Conservation (phyloP, 2,113 vertebrate species). For the Pyxicephalus adspersus region DNA sequence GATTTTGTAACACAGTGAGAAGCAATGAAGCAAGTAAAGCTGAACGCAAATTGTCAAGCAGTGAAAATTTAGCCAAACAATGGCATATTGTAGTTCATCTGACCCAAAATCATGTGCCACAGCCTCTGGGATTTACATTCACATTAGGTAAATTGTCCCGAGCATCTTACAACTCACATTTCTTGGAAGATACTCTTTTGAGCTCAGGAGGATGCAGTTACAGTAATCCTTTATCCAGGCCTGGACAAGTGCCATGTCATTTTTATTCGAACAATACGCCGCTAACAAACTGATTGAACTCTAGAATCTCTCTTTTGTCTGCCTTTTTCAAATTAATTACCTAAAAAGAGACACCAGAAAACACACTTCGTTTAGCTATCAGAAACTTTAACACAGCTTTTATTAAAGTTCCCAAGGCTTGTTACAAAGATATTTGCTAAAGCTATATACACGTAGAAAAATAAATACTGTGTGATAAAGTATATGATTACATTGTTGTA, state of each 20-base stretch:
- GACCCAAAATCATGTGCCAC: constrained; percentile 54
- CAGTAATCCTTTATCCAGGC: constrained; percentile 47
- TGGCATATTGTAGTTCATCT: constrained; percentile 52
- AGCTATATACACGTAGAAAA: neutral
- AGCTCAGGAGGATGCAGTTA: constrained; percentile 54
- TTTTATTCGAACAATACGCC: constrained; percentile 49
- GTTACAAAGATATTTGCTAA: neutral
- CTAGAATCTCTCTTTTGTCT: constrained; percentile 56
- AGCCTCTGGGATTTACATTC: constrained; percentile 52
- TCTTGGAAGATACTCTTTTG: constrained; percentile 48
- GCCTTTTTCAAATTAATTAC: constrained; percentile 52
- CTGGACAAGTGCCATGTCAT: constrained; percentile 52
- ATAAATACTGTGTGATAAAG: neutral
- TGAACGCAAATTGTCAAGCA: constrained; percentile 29
- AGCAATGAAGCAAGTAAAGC: constrained; percentile 42
- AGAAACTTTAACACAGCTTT: constrained; percentile 15
- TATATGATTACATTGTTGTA: neutral
- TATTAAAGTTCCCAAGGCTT: constrained; percentile 33
- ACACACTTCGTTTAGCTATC: constrained; percentile 31
- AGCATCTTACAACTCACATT: constrained; percentile 55
- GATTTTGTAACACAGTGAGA: constrained; percentile 22
- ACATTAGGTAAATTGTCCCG: constrained; percentile 54
- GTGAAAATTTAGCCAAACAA: constrained; percentile 42
- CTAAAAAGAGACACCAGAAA: constrained; percentile 51
- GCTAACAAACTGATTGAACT: constrained; percentile 56